phyloP scores from a whole-genome alignment of 2,888 invertebrate genomes.

The Xylota sylvarum region DNA sequence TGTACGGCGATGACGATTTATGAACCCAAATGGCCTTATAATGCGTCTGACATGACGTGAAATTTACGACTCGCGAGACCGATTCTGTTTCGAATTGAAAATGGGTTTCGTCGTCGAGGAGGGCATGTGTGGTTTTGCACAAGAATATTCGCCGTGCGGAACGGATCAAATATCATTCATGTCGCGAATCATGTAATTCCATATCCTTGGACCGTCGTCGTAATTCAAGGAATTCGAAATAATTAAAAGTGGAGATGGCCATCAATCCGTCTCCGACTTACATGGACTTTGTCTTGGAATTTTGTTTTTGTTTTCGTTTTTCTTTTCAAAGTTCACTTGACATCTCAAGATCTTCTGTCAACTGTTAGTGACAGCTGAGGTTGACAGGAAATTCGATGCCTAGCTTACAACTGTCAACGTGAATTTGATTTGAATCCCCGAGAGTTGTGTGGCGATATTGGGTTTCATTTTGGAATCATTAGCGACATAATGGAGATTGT shows the following conservation, averaged over 20 bases:
- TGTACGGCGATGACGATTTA: conserved; percentile 68
- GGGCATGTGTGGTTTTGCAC: background rate
- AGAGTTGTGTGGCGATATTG: conserved; percentile 48
- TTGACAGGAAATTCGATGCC: conserved; percentile 70
- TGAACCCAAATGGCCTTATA: conserved; percentile 71
- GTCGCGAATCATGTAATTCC: conserved; percentile 70
- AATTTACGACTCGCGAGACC: conserved; percentile 62
- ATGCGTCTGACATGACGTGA: conserved; percentile 66
- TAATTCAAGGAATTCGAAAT: conserved; percentile 62
- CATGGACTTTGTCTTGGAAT: conserved; percentile 25
- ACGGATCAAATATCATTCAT: conserved; percentile 72
- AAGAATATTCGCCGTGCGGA: too few species aligned
- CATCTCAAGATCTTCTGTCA: conserved; percentile 69
- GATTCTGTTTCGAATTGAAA: conserved; percentile 39
- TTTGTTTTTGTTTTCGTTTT: conserved; percentile 10
- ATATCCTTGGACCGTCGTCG: conserved; percentile 60
- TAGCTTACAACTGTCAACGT: conserved; percentile 57
- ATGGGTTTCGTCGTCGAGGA: conserved; percentile 1
- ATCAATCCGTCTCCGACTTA: conserved; percentile 54
- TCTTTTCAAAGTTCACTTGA: conserved; percentile 47
- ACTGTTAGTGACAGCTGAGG: conserved; percentile 64
- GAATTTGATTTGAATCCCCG: conserved; percentile 60
- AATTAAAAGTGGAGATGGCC: conserved; percentile 59
- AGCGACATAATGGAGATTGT: conserved; percentile 17
- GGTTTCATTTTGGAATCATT: conserved; percentile 58